Evolutionary conservation across 2,113 vertebrate genomes (phyloP), one percentile per base, ranked within the genome.

Genomic region (Acanthochromis polyacanthus): DNA sequence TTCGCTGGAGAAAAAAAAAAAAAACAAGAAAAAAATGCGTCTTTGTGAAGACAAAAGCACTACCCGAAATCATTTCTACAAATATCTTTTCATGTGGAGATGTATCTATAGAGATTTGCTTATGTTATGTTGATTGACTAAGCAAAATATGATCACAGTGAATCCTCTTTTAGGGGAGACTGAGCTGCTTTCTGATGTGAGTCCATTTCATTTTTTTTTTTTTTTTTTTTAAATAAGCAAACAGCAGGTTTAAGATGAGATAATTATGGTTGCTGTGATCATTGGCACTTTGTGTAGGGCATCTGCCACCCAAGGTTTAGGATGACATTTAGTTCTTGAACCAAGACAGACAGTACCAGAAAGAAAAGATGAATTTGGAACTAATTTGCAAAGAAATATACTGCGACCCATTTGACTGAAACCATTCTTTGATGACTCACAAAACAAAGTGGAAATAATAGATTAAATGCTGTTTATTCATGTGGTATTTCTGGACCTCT

Each of bases 281-380:
- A 57, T 23, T 10, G 19, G 60, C 56, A 45, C 20, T 20, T 71
- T 74, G 32, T 48, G 10, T 69, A 46, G 74, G 64, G 46, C 67
- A 71, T 80, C 75, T 76, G 48, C 43, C 59, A 75, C 84, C 80
- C 45, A 58, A 75, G 48, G 78, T 62, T 36, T 56, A 57, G 61
- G 48, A 70, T 70, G 77, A 75, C 69, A 82, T 83, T 81, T 72
- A 74, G 16, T 16, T 67, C 7, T 46, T 55, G 28, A 82, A 67
- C 22, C 38, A 50, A 61, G 22, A 66, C 40, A 23, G 63, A 73
- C 28, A 48, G 0, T 19, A 22, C 12, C 61, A 45, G 68, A 50
- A 64, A 10, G 23, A 55, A 3, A 17, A 40, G 25, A 17, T 51
- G 22, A 65, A 65, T 69, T 25, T 58, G 25, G 22, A 78, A 78